These are phyloP conservation scores for Helleia helle DNA, from an alignment of 2,888 invertebrate species.

Conservation along the genomic window DNA sequence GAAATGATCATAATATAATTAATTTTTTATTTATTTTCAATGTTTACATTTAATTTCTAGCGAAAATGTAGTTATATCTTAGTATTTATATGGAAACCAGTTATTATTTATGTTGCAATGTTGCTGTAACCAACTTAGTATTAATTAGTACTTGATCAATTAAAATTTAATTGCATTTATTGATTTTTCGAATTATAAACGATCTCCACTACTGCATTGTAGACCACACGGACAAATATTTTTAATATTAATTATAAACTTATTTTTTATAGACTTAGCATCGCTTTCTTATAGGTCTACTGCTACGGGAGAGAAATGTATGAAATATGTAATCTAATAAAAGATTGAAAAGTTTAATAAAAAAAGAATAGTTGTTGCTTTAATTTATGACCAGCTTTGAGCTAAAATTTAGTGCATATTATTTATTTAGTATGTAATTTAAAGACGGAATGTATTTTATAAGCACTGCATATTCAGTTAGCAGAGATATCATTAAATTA, in stretches of 20 bases:
- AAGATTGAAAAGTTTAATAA: slow-evolving; percentile 9
- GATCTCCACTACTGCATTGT: slow-evolving; percentile 20
- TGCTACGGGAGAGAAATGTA: slow-evolving; percentile 12
- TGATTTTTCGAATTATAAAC: slow-evolving; percentile 17
- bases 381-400: slow-evolving; percentile 10
- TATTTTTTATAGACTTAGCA: slow-evolving; percentile 15
- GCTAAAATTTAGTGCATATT: slow-evolving; percentile 12
- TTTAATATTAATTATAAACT: slow-evolving; percentile 17
- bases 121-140: slow-evolving; percentile 29
- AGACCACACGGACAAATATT: slow-evolving; percentile 17
- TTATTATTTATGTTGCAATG: slow-evolving; percentile 25
- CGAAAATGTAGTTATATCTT: slow-evolving; percentile 21
- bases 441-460: slow-evolving; percentile 7
- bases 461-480: slow-evolving; percentile 8
- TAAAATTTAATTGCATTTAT: slow-evolving; percentile 41
- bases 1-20: slow-evolving; percentile 22
- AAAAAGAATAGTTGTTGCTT: slow-evolving; percentile 9
- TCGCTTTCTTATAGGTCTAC: slow-evolving; percentile 17
- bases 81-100: slow-evolving; percentile 12
- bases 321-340: slow-evolving; percentile 12
- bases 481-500: slow-evolving; percentile 9
- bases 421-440: slow-evolving; percentile 11
- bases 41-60: slow-evolving; percentile 18
- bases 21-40: slow-evolving; percentile 23
- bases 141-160: slow-evolving; percentile 24